phyloP scores from a whole-genome alignment of 2,113 vertebrate genomes.

The Ageneiosus marmoratus region DNA sequence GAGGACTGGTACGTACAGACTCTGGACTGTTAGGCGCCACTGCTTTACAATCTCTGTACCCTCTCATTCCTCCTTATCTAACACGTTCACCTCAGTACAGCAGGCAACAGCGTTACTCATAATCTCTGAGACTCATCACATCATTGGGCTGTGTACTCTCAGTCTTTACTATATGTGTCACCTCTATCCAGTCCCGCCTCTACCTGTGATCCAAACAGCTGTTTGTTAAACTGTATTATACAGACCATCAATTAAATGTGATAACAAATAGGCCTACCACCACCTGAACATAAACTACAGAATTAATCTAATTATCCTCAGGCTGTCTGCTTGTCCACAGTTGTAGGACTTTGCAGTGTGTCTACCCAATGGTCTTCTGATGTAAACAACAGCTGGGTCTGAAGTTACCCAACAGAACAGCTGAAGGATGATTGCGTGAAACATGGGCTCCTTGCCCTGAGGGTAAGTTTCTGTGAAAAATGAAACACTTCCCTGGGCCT shows the following conservation, averaged over 20 bases:
- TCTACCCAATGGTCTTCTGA: constrained; percentile 19
- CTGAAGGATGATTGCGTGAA: constrained; percentile 11
- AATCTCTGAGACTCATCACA: constrained; percentile 5
- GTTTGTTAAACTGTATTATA: not conserved
- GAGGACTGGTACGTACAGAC: constrained; percentile 45
- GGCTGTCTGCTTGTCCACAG: constrained; percentile 8
- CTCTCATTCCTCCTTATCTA: constrained; percentile 35
- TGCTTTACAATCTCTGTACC: constrained; percentile 18
- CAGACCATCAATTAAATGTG: not conserved
- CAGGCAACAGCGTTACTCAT: constrained; percentile 20
- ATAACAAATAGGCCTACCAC: not conserved
- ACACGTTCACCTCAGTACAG: not conserved
- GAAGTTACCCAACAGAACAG: constrained; percentile 12
- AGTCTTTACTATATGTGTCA: not conserved
- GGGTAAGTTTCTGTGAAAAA: constrained; percentile 32
- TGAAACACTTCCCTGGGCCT: constrained; percentile 36
- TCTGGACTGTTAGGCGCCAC: constrained; percentile 31
- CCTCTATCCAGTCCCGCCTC: not conserved
- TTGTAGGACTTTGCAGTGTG: constrained; percentile 14
- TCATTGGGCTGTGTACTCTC: not conserved
- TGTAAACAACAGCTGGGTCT: constrained; percentile 49
- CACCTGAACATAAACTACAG: not conserved
- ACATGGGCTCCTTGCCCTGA: constrained; percentile 8
- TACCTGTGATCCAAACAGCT: constrained; percentile 13
- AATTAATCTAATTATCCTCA: not conserved